Percentiles rank a stretch among this genome's conserved stretches.
These are phyloP conservation scores for Sylvia atricapilla DNA, from an alignment of 2,113 vertebrate species.

Conservation along the genomic window DNA sequence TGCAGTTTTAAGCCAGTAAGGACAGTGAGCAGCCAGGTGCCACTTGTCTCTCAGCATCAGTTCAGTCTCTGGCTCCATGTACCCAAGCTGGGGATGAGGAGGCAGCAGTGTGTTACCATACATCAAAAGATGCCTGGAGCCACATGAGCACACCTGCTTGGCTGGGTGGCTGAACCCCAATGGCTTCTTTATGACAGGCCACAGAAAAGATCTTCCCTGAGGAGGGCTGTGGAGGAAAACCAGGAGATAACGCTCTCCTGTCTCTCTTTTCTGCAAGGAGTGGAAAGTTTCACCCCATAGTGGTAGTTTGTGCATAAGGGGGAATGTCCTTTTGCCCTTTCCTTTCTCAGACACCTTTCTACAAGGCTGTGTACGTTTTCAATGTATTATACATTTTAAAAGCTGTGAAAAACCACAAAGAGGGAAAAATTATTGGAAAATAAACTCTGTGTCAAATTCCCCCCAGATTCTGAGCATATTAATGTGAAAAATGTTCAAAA, in stretches of 20 bases:
- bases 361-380: not conserved
- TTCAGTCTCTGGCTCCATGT: not conserved
- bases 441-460: not conserved
- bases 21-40: not conserved
- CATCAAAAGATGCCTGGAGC: not conserved
- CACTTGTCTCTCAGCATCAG: fast-evolving
- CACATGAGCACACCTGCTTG: fast-evolving
- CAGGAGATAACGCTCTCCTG: not conserved
- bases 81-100: not conserved
- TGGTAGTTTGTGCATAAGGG: not conserved
- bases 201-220: not conserved
- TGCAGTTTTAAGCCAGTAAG: not conserved
- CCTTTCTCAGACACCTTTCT: not conserved
- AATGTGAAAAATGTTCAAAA: not conserved
- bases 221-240: not conserved
- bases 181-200: not conserved
- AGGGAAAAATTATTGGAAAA: not conserved
- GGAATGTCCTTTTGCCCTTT: not conserved
- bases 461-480: not conserved
- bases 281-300: not conserved
- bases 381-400: not conserved
- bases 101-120: not conserved
- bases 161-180: not conserved
- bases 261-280: not conserved
- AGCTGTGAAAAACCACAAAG: not conserved